Evolutionary conservation across 2,113 vertebrate genomes (phyloP).

Genomic region (Acanthisitta chloris): DNA sequence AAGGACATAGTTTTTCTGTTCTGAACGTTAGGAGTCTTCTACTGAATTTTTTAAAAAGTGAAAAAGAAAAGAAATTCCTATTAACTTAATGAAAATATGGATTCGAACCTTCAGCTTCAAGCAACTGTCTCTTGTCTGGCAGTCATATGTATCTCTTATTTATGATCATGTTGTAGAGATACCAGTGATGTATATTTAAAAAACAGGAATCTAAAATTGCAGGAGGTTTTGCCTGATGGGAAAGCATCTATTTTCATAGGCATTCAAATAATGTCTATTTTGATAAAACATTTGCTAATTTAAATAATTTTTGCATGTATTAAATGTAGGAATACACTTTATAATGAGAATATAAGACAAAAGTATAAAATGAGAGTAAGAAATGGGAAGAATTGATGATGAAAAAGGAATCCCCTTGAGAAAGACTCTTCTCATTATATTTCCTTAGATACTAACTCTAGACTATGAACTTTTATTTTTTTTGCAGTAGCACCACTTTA

Average conservation of each 20-base stretch:
- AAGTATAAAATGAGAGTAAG: not conserved
- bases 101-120: not conserved
- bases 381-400: not conserved
- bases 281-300: not conserved
- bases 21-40: not conserved
- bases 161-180: not conserved
- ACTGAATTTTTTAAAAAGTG: not conserved
- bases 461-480: not conserved
- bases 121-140: not conserved
- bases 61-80: not conserved
- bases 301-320: not conserved
- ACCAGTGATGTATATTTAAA: not conserved
- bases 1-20: not conserved
- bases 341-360: not conserved
- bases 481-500: not conserved
- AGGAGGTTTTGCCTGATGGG: not conserved
- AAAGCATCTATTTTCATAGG: not conserved
- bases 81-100: not conserved
- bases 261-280: not conserved
- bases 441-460: not conserved
- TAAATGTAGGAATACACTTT: not conserved
- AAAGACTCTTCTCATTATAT: not conserved
- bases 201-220: not conserved
- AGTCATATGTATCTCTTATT: not conserved
- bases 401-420: not conserved